Conservation (phyloP, 2,888 invertebrate genomes). For the Aspidiotus rigidus region DNA sequence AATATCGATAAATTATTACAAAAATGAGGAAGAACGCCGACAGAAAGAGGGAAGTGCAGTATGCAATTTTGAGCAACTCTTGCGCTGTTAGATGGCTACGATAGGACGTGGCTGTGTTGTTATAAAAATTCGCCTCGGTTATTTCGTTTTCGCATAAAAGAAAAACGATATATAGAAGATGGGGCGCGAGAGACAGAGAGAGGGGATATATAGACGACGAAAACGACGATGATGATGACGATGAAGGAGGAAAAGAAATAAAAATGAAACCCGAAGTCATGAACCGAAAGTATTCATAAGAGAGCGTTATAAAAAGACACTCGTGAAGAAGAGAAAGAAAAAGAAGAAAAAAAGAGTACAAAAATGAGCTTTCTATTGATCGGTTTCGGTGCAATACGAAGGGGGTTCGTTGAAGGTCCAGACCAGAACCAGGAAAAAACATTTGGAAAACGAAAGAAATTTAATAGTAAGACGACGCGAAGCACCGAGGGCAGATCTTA, state of each 20-base stretch:
- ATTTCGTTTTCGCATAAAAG: neutral
- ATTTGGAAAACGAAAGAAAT: slow-evolving; percentile 31
- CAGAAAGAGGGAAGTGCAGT: neutral
- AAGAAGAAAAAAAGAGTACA: slow-evolving; percentile 18
- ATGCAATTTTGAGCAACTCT: neutral
- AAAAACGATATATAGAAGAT: too few relatives aligned
- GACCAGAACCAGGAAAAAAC: slow-evolving; percentile 33
- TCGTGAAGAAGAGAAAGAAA: slow-evolving; percentile 20
- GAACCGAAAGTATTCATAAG: slow-evolving; percentile 33
- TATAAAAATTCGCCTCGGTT: slow-evolving; percentile 3
- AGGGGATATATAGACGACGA: too few relatives aligned
- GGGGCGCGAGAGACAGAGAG: too few relatives aligned
- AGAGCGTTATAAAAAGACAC: slow-evolving; percentile 32
- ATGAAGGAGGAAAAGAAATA: slow-evolving; percentile 1
- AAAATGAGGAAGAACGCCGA: neutral
- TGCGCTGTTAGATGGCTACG: neutral
- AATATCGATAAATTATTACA: too few relatives aligned
- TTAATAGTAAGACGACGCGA: neutral
- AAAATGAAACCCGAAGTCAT: slow-evolving; percentile 25
- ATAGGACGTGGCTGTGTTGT: neutral
- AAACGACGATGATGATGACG: too few relatives aligned
- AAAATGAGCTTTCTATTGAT: slow-evolving; percentile 34
- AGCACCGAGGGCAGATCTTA: slow-evolving; percentile 23
- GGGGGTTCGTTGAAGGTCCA: slow-evolving; percentile 31
- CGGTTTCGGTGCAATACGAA: slow-evolving; percentile 26